Evolutionary conservation across 2,797 vertebrate species (phyloP), one percentile per base, ranked within the genome.

Genomic region (Cercopithecus mitis): DNA sequence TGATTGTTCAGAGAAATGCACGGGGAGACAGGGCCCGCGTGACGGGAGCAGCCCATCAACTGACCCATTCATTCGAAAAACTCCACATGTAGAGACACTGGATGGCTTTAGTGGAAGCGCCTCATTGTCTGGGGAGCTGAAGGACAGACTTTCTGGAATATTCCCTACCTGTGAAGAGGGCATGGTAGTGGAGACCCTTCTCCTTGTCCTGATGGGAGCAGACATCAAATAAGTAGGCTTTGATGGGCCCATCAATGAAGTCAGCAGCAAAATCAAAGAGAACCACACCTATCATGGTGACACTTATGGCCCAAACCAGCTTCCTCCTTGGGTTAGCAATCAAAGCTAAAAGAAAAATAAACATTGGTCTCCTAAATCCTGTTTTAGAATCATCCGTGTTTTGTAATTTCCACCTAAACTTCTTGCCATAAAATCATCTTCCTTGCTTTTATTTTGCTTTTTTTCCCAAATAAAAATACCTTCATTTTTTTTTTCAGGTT

Each of bases 201-300:
- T 99, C 99, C 97, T 99, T 99, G 98, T 99, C 99, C 96, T 98
- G 98, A 95, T 99, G 99, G 25, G 99, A 99, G 97, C 99, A 99
- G 98, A 99, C 99, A 85, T 99, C 99, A 98, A 99, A 99, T 97
- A 99, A 99, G 98, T 99, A 99, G 0, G 99, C 99, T 98, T 99
- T 99, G 98, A 99, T 99, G 77, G 99, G 99, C 33, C 99, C 99
- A 52, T 99, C 99, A 57, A 99, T 99, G 98, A 99, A 99, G 98
- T 99, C 99, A 17, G 99, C 99, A 2, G 99, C 99, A 98, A 99
- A 99, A 98, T 99, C 99, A 97, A 99, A 99, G 97, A 99, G 98
- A 90, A 99, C 99, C 36, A 99, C 99, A 22, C 99, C 99, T 39
- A 99, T 96, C 99, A 99, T 99, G 97, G 99, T 99, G 98, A 97